Conservation (phyloP, 1,140 invertebrate genomes). For the Calycopis cecrops region DNA sequence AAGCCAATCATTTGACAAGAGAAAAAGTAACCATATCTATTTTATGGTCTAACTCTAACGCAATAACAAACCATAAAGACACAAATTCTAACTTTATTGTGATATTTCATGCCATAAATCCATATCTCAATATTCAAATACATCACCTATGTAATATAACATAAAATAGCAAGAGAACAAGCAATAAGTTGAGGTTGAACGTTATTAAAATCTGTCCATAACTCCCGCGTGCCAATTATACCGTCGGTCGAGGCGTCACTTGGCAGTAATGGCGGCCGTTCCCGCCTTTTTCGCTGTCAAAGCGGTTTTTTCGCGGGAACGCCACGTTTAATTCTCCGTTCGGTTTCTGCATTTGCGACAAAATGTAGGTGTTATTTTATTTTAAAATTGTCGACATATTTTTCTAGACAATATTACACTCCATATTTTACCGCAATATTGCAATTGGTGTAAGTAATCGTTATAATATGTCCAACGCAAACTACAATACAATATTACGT, state of each 20-base stretch:
- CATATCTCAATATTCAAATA: not conserved
- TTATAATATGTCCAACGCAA: no score
- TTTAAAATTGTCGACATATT: conserved; percentile 28
- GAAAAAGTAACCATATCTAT: no score
- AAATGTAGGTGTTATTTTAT: conserved; percentile 29
- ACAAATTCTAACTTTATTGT: no score
- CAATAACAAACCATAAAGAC: no score
- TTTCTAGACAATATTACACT: conserved; percentile 4
- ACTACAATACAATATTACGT: no score
- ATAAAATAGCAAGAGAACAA: conserved; percentile 17
- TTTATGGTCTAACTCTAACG: no score
- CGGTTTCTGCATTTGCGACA: conserved; percentile 43
- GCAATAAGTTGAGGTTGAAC: conserved; percentile 37
- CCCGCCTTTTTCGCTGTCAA: conserved; percentile 71
- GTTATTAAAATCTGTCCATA: conserved; percentile 63
- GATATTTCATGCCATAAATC: no score
- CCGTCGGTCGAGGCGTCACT: conserved; percentile 59
- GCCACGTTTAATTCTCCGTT: conserved; percentile 45
- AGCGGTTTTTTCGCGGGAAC: conserved; percentile 65
- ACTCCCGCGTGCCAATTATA: conserved; percentile 58
- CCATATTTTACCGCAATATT: no score
- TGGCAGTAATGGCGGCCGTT: conserved; percentile 60
- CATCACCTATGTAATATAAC: no score
- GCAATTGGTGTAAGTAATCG: no score
- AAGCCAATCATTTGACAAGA: no score